A percentile compares a stretch with the other conserved stretches of the same genome.
Conservation (phyloP, 1,140 invertebrate genomes). For the Zaprionus africanus region DNA sequence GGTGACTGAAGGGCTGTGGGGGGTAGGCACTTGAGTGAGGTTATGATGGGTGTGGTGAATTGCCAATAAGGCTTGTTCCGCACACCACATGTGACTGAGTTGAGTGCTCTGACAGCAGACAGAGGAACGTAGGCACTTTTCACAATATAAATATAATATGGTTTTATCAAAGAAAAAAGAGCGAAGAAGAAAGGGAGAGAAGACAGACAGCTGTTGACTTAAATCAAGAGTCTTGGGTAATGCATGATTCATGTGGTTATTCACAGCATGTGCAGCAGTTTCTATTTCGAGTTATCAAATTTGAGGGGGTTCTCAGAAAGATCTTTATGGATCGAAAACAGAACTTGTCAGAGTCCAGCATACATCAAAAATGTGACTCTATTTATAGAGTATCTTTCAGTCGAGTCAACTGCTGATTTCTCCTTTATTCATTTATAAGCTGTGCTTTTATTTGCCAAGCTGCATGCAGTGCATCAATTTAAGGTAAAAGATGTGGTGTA, state of each 20-base stretch:
- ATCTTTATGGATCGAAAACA: neutral
- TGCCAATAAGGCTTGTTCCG: slow-evolving; percentile 55
- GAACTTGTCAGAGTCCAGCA: neutral
- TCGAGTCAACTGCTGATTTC: slow-evolving; percentile 15
- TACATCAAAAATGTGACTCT: neutral
- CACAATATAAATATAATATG: slow-evolving; percentile 48
- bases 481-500: neutral
- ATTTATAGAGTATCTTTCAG: slow-evolving; percentile 2
- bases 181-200: neutral
- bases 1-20: neutral
- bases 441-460: slow-evolving; percentile 62
- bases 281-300: slow-evolving; percentile 50
- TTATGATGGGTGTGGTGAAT: slow-evolving; percentile 13
- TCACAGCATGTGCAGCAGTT: slow-evolving; percentile 16
- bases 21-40: neutral
- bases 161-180: slow-evolving; percentile 66
- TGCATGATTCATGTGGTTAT: slow-evolving; percentile 39
- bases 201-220: neutral
- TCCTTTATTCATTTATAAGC: slow-evolving; percentile 20
- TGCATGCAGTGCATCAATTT: slow-evolving; percentile 38
- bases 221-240: slow-evolving; percentile 3
- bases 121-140: slow-evolving; percentile 18
- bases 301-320: slow-evolving; percentile 10
- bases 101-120: slow-evolving; percentile 1
- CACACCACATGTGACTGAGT: slow-evolving; percentile 50